These are phyloP conservation scores for Carlito syrichta DNA, from an alignment of 2,113 vertebrate species.

Conservation along the genomic window DNA sequence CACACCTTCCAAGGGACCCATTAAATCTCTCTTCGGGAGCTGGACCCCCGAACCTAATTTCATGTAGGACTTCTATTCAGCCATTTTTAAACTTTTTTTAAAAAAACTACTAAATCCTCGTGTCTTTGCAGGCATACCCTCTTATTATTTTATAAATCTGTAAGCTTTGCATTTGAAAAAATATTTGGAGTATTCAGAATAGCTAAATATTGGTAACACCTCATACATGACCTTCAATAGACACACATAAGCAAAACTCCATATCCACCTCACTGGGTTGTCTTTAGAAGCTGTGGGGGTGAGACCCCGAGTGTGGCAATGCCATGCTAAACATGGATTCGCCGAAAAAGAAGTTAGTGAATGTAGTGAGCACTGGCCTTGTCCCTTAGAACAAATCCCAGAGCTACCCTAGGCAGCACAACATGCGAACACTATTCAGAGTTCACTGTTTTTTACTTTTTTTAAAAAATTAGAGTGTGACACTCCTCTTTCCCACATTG, in stretches of 20 bases:
- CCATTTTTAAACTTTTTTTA: neutral
- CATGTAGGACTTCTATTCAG: neutral
- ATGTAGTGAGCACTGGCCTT: neutral
- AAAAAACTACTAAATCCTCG: neutral
- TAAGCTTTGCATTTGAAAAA: neutral
- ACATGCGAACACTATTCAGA: neutral
- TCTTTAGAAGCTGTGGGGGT: neutral
- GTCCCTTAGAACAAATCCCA: neutral
- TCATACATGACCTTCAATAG: neutral
- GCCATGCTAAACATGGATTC: neutral
- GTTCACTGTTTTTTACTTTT: neutral
- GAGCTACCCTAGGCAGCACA: rapidly evolving
- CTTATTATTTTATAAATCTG: neutral
- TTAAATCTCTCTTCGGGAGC: no score
- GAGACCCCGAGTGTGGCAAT: neutral
- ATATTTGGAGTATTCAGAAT: neutral
- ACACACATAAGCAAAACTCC: neutral
- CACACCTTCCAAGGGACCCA: no score
- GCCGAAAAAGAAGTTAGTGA: neutral
- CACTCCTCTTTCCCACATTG: neutral
- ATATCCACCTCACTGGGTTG: neutral
- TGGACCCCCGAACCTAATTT: no score
- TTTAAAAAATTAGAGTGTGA: neutral
- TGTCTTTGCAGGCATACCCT: neutral
- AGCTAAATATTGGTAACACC: neutral